Evolutionary conservation across 1,140 invertebrate genomes (phyloP).

Genomic region (Phocides pigmalion): DNA sequence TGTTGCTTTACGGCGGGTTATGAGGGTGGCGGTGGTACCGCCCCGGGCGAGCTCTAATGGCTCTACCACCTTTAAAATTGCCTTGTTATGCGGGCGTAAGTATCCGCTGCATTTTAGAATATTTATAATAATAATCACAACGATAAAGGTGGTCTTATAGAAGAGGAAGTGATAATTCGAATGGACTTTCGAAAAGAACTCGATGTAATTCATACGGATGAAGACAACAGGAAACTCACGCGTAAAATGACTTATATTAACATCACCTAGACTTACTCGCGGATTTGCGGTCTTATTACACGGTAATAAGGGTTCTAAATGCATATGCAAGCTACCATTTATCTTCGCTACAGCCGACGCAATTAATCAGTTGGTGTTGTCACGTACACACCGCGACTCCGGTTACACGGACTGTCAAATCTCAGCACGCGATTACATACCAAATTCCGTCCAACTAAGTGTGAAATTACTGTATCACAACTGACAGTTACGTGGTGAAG

Average conservation of each 20-base stretch:
- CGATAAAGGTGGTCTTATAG: conserved; percentile 5
- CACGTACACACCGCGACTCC: conserved; percentile 61
- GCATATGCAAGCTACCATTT: conserved; percentile 62
- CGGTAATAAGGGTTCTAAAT: conserved; percentile 17
- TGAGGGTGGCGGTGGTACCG: too few species aligned
- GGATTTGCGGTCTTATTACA: conserved; percentile 15
- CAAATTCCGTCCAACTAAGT: conserved; percentile 42
- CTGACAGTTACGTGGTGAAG: conserved; percentile 45
- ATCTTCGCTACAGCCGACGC: conserved; percentile 70
- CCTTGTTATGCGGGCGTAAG: too few species aligned
- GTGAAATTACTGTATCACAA: conserved; percentile 39
- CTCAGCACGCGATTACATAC: conserved; percentile 45
- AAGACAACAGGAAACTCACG: conserved; percentile 56
- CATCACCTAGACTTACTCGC: conserved; percentile 22
- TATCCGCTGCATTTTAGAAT: too few species aligned
- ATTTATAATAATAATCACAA: background rate
- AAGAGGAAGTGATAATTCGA: conserved; percentile 46
- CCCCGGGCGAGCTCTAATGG: too few species aligned
- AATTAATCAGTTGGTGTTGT: conserved; percentile 80
- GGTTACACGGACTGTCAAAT: conserved; percentile 51
- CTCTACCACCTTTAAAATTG: too few species aligned
- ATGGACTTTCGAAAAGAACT: conserved; percentile 44
- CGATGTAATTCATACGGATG: conserved; percentile 53
- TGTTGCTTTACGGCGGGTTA: too few species aligned
- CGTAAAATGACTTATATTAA: conserved; percentile 57